These are phyloP conservation scores for Lottia scabra DNA, from an alignment of 2,888 invertebrate genomes.

Conservation along the genomic window DNA sequence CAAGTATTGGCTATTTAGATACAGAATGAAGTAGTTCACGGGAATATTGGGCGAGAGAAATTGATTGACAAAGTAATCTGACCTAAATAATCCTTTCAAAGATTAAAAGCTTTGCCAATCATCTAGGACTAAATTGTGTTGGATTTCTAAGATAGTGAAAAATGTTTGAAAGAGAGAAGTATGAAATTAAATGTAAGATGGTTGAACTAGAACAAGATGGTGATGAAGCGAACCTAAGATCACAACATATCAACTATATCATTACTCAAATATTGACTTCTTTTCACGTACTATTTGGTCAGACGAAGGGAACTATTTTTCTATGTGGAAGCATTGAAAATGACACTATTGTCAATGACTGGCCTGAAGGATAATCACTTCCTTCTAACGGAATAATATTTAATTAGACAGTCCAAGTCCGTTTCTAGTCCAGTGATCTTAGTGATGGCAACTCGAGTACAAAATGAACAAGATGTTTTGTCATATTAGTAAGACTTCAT, in stretches of 20 bases:
- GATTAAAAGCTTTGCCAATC: too few species aligned
- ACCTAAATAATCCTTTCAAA: too few species aligned
- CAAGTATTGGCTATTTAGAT: too few species aligned
- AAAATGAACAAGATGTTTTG: slow-evolving; percentile 2
- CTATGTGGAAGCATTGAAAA: neutral
- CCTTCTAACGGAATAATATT: neutral
- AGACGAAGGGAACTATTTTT: neutral
- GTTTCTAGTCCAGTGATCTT: neutral
- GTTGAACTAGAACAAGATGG: too few species aligned
- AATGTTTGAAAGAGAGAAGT: too few species aligned
- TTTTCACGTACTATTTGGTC: neutral
- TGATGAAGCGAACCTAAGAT: too few species aligned
- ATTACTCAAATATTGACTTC: neutral
- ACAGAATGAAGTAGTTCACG: too few species aligned
- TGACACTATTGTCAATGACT: neutral
- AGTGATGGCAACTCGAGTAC: neutral
- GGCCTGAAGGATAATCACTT: slow-evolving; percentile 4
- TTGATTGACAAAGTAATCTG: too few species aligned
- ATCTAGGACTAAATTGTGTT: too few species aligned
- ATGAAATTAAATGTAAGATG: too few species aligned
- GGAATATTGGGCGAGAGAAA: too few species aligned
- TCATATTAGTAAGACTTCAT: slow-evolving; percentile 2
- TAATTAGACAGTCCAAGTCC: neutral
- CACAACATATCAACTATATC: neutral
- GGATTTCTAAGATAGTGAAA: too few species aligned